Evolutionary conservation across 2,888 invertebrate species (phyloP).

Genomic region (Andrena fulva): DNA sequence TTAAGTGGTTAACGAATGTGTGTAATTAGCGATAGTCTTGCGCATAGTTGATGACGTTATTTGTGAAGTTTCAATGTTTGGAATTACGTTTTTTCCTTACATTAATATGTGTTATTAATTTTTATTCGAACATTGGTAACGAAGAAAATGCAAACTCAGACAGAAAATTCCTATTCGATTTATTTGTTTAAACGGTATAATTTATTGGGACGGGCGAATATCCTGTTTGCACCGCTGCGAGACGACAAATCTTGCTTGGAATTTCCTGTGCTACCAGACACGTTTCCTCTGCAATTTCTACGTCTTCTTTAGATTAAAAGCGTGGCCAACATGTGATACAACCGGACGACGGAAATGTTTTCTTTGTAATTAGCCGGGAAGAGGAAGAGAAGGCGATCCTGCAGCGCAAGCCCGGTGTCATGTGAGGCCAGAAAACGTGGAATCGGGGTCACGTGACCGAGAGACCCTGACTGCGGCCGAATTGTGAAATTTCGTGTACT

Average conservation of each 20-base stretch:
- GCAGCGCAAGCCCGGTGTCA: conserved; percentile 48
- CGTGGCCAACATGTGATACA: not conserved
- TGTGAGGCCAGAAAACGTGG: conserved; percentile 63
- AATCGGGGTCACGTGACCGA: conserved; percentile 76
- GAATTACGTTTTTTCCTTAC: not conserved
- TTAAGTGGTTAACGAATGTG: not conserved
- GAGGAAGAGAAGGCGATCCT: conserved; percentile 53
- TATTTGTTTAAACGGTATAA: not conserved
- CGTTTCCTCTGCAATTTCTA: conserved; percentile 29
- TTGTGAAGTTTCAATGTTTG: not conserved
- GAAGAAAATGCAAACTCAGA: too few species aligned
- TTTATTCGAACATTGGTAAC: too few species aligned
- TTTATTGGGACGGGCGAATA: not conserved
- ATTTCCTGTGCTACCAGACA: conserved; percentile 31
- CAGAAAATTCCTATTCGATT: not conserved
- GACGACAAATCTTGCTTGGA: conserved; percentile 17
- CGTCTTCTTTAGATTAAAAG: conserved; percentile 40
- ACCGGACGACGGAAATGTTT: conserved; percentile 41
- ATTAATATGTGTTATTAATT: not conserved
- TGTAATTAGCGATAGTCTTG: not conserved
- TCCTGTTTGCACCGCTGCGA: conserved; percentile 16
- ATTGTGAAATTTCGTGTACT: conserved; percentile 64
- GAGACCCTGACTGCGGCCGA: conserved; percentile 73
- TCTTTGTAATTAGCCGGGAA: conserved; percentile 64
- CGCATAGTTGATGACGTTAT: not conserved